A percentile compares a stretch with the other conserved stretches of the same genome.
phyloP scores from a whole-genome alignment of 1,140 invertebrate species.

The Panagrolaimus sp. region DNA sequence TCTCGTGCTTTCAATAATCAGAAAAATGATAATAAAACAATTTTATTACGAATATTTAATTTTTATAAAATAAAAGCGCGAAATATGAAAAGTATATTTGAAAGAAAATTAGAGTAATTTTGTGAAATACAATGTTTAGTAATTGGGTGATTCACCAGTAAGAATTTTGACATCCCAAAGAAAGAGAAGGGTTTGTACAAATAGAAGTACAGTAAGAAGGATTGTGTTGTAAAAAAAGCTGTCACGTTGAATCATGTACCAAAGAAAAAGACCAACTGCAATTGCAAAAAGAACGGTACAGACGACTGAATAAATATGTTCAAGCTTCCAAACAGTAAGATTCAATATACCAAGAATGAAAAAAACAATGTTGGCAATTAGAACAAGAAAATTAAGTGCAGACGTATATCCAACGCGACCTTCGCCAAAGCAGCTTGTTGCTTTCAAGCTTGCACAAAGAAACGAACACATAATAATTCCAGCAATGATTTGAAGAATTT shows the following conservation, averaged over 20 bases:
- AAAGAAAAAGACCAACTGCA: conserved; percentile 47
- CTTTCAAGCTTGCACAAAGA: conserved; percentile 31
- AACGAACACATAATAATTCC: conserved; percentile 53
- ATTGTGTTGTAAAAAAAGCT: conserved; percentile 33
- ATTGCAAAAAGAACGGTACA: conserved; percentile 50
- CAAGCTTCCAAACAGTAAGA: conserved; percentile 40
- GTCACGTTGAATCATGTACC: conserved; percentile 46
- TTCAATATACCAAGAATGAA: conserved; percentile 53
- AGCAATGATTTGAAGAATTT: conserved; percentile 38
- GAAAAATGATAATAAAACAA: too few species aligned
- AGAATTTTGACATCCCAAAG: conserved; percentile 32
- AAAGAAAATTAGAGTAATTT: too few species aligned
- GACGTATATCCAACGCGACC: conserved; percentile 46
- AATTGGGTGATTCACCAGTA: background rate
- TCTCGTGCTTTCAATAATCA: too few species aligned
- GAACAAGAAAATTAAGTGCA: conserved; percentile 49
- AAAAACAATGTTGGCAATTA: conserved; percentile 54
- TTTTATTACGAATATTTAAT: too few species aligned
- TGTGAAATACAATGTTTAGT: too few species aligned
- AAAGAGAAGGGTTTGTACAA: conserved; percentile 27
- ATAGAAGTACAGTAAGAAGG: conserved; percentile 21
- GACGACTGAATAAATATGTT: conserved; percentile 51
- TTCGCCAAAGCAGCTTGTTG: conserved; percentile 51
- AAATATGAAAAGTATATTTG: too few species aligned
- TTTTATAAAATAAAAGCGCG: too few species aligned